These are phyloP conservation scores for Puma concolor DNA, from an alignment of 2,113 vertebrate species.

Conservation along the genomic window DNA sequence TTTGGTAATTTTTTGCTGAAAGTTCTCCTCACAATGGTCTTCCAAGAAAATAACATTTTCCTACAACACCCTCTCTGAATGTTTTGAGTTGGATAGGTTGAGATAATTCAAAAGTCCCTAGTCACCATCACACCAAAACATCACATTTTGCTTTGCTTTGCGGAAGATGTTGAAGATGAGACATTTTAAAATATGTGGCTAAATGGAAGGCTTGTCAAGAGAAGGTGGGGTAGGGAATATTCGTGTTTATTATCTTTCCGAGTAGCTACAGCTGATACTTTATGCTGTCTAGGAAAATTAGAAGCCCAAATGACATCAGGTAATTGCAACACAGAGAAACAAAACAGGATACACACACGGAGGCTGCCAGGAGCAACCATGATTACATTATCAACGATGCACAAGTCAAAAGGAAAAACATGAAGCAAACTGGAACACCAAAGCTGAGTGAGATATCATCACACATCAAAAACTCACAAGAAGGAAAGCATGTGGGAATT, in stretches of 20 bases:
- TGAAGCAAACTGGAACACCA: not conserved
- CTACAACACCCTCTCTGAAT: not conserved
- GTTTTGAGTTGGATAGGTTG: not conserved
- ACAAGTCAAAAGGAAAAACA: slow-evolving; percentile 13
- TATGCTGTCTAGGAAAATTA: slow-evolving; percentile 52
- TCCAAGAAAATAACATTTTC: slow-evolving; percentile 52
- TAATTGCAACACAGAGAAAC: slow-evolving; percentile 47
- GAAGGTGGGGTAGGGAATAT: not conserved
- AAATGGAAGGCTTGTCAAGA: slow-evolving; percentile 59
- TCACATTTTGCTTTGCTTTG: slow-evolving; percentile 11
- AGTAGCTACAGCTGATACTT: not conserved
- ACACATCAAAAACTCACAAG: not conserved
- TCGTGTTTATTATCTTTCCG: slow-evolving; percentile 33
- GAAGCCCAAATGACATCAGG: slow-evolving; percentile 46
- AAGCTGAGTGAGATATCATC: not conserved
- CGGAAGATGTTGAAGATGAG: not conserved
- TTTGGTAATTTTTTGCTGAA: slow-evolving; percentile 29
- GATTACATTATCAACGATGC: slow-evolving; percentile 41
- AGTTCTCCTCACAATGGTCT: not conserved
- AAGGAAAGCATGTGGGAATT: not conserved
- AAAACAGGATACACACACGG: not conserved
- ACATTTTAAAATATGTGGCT: not conserved
- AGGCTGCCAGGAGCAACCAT: slow-evolving; percentile 28
- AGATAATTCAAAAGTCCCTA: not conserved
- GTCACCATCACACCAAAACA: not conserved